phyloP scores from a whole-genome alignment of 2,113 vertebrate species.

The Lucifuga dentata region DNA sequence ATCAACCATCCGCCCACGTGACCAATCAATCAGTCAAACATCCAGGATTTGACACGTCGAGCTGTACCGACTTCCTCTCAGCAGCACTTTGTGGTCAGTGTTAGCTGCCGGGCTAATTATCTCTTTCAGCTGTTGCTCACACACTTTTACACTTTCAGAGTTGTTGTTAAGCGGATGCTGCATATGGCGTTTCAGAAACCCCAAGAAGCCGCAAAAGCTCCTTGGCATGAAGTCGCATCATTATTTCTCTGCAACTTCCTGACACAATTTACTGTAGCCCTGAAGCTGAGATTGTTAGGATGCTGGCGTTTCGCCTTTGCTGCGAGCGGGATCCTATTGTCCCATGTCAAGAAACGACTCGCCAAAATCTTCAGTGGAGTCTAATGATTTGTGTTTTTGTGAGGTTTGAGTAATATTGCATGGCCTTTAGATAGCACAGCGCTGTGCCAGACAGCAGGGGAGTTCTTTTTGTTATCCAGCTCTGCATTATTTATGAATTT shows the following conservation, averaged over 20 bases:
- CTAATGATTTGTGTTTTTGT: conserved; percentile 68
- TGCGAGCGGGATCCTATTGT: conserved; percentile 53
- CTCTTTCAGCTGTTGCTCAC: conserved; percentile 51
- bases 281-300: conserved; percentile 43
- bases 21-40: conserved; percentile 46
- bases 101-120: conserved; percentile 47
- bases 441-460: conserved; percentile 71
- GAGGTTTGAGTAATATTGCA: conserved; percentile 74
- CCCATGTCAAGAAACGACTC: conserved; percentile 40
- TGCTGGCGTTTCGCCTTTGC: conserved; percentile 47
- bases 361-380: conserved; percentile 40
- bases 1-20: conserved; percentile 20
- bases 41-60: conserved; percentile 40
- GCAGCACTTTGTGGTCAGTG: conserved; percentile 43
- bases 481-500: conserved; percentile 84
- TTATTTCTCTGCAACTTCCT: conserved; percentile 64
- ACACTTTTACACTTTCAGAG: conserved; percentile 43
- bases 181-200: conserved; percentile 59
- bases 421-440: conserved; percentile 71
- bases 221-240: conserved; percentile 50
- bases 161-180: conserved; percentile 38
- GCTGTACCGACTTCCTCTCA: conserved; percentile 22
- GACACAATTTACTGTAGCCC: conserved; percentile 41
- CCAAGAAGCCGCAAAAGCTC: conserved; percentile 47
- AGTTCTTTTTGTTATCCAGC: conserved; percentile 82